phyloP scores from a whole-genome alignment of 2,797 vertebrate genomes.

The Sebastes melanostomus region DNA sequence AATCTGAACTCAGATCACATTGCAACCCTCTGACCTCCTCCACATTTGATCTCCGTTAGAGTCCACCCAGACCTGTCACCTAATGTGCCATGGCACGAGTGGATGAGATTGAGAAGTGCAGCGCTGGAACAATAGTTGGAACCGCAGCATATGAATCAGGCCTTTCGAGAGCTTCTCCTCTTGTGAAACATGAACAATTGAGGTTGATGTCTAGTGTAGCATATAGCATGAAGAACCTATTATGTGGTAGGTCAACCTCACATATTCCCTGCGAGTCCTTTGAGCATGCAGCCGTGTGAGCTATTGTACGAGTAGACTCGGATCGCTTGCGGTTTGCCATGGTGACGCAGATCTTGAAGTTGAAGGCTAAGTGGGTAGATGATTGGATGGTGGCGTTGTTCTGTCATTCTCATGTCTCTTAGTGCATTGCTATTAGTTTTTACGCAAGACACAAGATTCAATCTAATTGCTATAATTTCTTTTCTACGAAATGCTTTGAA shows the following conservation, averaged over 20 bases:
- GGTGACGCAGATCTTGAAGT: constrained; percentile 23
- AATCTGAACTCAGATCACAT: background rate
- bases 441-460: background rate
- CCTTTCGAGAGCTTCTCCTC: background rate
- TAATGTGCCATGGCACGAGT: background rate
- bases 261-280: constrained; percentile 20
- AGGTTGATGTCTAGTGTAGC: background rate
- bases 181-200: background rate
- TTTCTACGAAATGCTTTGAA: background rate
- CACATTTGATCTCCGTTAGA: background rate
- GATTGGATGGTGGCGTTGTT: constrained; percentile 37
- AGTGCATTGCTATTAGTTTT: constrained; percentile 22
- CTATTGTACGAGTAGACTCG: constrained; percentile 10
- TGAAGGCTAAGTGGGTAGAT: constrained; percentile 30
- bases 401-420: constrained; percentile 29
- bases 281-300: constrained; percentile 19
- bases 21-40: background rate
- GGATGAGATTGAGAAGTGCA: background rate
- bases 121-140: background rate
- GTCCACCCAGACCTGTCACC: background rate
- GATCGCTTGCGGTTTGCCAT: background rate
- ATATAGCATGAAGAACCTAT: constrained; percentile 22
- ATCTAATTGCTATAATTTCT: no score
- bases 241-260: constrained; percentile 22
- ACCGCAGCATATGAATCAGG: background rate